phyloP scores from a whole-genome alignment of 2,888 invertebrate genomes.

The Yponomeuta plumbellus region DNA sequence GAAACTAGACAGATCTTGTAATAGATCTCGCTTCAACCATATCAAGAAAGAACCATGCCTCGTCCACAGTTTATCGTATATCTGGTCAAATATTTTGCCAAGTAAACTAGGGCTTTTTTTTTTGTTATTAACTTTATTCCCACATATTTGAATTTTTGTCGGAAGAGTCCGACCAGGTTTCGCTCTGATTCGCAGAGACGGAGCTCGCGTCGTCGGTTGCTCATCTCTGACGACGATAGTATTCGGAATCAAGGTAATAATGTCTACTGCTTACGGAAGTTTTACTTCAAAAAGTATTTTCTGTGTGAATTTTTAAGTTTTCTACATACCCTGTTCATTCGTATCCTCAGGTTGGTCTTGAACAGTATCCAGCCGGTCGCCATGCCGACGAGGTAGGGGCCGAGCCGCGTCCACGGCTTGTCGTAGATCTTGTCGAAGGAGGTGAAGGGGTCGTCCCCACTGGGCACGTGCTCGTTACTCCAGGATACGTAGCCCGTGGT shows the following conservation, averaged over 20 bases:
- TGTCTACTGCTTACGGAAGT: too few species aligned
- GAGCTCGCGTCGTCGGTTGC: too few species aligned
- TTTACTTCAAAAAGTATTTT: too few species aligned
- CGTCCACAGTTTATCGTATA: conserved; percentile 94
- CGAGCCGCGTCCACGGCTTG: conserved; percentile 91
- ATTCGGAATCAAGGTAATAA: too few species aligned
- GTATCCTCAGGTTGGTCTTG: conserved; percentile 86
- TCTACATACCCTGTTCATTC: conserved; percentile 79
- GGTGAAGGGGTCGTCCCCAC: conserved; percentile 87
- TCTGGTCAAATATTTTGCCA: conserved; percentile 81
- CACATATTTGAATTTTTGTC: too few species aligned
- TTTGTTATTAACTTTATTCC: too few species aligned
- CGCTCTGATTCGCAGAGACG: too few species aligned
- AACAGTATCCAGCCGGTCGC: conserved; percentile 88
- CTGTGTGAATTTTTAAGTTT: background rate
- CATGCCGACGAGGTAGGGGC: conserved; percentile 91
- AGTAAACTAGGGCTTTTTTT: too few species aligned
- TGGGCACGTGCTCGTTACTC: conserved; percentile 86
- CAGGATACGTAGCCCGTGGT: conserved; percentile 89
- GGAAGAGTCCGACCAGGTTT: too few species aligned
- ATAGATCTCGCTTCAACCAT: conserved; percentile 49
- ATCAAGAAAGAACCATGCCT: conserved; percentile 89
- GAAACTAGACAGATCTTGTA: too few species aligned
- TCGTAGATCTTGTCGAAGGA: conserved; percentile 93
- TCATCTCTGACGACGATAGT: too few species aligned